Conservation (phyloP, 2,797 vertebrate genomes). For the Balearica regulorum region DNA sequence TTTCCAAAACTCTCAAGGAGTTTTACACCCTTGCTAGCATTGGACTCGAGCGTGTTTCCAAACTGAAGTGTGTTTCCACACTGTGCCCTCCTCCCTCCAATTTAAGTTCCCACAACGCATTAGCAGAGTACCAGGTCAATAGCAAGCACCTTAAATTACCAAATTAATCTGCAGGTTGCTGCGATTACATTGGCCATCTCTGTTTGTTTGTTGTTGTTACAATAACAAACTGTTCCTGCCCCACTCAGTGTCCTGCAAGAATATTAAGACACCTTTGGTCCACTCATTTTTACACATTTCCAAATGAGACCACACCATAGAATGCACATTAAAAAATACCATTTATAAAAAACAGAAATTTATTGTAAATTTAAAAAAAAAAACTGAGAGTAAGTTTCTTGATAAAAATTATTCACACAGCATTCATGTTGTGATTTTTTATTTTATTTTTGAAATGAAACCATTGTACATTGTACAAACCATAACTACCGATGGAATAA, state of each 20-base stretch:
- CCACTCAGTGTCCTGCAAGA: not conserved
- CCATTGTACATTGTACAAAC: constrained; percentile 97
- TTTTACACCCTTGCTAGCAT: not conserved
- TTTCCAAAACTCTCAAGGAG: not conserved
- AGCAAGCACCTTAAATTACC: not conserved
- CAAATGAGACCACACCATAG: not conserved
- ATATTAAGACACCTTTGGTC: not conserved
- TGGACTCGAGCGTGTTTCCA: not conserved
- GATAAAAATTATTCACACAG: constrained; percentile 40
- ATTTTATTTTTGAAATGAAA: constrained; percentile 90
- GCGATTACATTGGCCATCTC: not conserved
- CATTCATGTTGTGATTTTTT: constrained; percentile 60
- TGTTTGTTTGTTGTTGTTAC: not conserved
- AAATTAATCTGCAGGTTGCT: not conserved
- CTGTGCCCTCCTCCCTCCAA: not conserved
- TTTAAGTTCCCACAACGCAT: not conserved
- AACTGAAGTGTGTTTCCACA: not conserved
- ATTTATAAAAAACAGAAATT: constrained; percentile 7
- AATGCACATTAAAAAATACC: not conserved
- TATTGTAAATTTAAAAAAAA: not conserved
- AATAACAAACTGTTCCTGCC: not conserved
- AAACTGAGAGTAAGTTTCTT: not conserved
- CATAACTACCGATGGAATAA: constrained; percentile 98
- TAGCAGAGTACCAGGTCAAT: fast-evolving
- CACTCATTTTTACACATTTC: not conserved